These are phyloP conservation scores for Paramacrobiotus metropolitanus DNA, from an alignment of 1,140 invertebrate genomes.

Conservation along the genomic window DNA sequence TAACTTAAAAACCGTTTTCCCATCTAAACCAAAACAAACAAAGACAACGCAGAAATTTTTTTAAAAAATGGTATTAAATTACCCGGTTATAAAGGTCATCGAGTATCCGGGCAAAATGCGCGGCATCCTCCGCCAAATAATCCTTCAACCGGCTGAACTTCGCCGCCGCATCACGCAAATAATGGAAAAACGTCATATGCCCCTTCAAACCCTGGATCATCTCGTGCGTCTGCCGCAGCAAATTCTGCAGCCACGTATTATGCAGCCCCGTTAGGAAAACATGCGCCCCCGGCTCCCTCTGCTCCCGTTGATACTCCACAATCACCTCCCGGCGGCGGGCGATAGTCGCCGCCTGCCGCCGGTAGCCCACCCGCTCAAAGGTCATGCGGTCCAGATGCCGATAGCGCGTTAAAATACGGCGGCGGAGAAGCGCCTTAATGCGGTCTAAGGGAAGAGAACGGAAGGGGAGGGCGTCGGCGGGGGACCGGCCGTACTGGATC, in stretches of 20 bases:
- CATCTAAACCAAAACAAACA: too few species aligned
- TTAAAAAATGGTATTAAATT: not conserved
- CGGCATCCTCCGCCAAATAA: not conserved
- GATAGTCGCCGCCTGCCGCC: too few species aligned
- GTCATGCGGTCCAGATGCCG: too few species aligned
- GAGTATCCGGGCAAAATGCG: not conserved
- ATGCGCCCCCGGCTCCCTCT: not conserved
- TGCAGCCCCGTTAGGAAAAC: not conserved
- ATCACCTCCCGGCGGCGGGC: not conserved
- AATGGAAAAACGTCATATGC: not conserved
- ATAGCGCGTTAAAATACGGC: too few species aligned
- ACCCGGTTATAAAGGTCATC: not conserved
- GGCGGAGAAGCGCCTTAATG: not conserved
- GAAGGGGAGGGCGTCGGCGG: not conserved
- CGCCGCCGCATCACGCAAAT: not conserved
- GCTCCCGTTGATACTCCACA: not conserved
- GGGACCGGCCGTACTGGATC: not conserved
- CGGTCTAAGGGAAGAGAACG: not conserved
- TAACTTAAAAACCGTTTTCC: too few species aligned
- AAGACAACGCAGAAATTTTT: not conserved
- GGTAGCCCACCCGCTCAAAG: not conserved
- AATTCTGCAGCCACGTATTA: not conserved
- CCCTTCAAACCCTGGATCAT: not conserved
- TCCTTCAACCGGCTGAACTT: not conserved
- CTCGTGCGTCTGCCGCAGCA: not conserved